A percentile compares a stretch with the other conserved stretches of the same genome.
Conservation (phyloP, 2,797 vertebrate species). For the Taeniopygia guttata region DNA sequence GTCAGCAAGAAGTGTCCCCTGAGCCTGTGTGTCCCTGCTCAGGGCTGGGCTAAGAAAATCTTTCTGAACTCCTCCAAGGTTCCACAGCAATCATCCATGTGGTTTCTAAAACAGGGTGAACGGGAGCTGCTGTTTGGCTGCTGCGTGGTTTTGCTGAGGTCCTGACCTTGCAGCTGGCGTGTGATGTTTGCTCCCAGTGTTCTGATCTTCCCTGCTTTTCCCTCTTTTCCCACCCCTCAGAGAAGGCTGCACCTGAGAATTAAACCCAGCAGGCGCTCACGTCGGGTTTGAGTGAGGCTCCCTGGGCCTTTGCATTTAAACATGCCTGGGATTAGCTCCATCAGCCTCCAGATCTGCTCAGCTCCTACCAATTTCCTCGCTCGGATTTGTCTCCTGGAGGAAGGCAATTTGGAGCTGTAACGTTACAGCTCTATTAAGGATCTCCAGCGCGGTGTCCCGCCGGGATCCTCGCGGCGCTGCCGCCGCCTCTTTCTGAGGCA, state of each 20-base stretch:
- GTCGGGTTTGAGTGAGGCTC: neutral
- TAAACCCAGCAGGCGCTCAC: neutral
- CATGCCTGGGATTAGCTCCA: constrained; percentile 31
- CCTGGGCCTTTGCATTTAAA: constrained; percentile 27
- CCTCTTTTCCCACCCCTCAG: neutral
- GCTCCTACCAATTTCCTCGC: constrained; percentile 8
- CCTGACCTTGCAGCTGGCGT: neutral
- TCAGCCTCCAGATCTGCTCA: neutral
- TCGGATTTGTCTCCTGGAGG: constrained; percentile 20
- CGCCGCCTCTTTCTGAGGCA: neutral
- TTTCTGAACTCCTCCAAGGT: neutral
- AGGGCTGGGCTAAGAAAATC: neutral
- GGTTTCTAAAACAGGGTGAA: neutral
- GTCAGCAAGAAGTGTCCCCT: constrained; percentile 39
- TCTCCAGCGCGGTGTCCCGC: neutral
- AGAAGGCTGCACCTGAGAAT: neutral
- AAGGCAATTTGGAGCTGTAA: constrained; percentile 2
- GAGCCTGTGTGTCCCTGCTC: neutral
- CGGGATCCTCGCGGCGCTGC: neutral
- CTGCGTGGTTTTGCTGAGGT: neutral
- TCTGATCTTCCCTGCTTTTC: neutral
- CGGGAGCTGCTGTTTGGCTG: neutral
- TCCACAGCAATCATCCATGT: accelerated
- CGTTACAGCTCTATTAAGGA: constrained; percentile 38
- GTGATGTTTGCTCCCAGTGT: neutral